Conservation (phyloP, 2,888 invertebrate species). For the Cosmorhoe ocellata region DNA sequence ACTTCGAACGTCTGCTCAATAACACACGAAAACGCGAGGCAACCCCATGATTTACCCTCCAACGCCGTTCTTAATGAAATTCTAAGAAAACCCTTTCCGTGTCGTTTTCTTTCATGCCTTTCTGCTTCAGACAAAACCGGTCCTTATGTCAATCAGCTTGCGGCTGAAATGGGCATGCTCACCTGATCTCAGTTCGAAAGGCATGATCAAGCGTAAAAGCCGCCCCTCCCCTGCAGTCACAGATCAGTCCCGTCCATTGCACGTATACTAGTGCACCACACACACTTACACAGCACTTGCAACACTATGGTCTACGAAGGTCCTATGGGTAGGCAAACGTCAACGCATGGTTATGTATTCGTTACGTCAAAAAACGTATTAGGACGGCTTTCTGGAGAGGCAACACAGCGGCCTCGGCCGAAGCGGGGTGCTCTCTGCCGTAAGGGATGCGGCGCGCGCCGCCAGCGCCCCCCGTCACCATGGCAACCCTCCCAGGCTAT, state of each 20-base stretch:
- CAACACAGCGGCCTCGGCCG: constrained; percentile 66
- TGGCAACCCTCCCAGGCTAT: constrained; percentile 73
- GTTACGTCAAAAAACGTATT: constrained; percentile 58
- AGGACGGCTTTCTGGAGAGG: constrained; percentile 45
- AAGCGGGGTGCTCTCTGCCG: constrained; percentile 72
- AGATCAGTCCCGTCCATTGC: constrained; percentile 65
- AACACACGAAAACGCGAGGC: constrained; percentile 18
- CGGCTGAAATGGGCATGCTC: constrained; percentile 52
- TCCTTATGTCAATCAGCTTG: constrained; percentile 29
- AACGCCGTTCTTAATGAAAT: constrained; percentile 28
- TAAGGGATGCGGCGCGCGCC: constrained; percentile 74
- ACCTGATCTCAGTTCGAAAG: constrained; percentile 79
- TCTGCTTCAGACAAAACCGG: constrained; percentile 24
- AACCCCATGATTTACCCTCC: constrained; percentile 20
- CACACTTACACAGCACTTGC: constrained; percentile 53
- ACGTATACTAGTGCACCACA: constrained; percentile 58
- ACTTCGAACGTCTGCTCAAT: constrained; percentile 19
- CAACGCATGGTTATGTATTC: constrained; percentile 51
- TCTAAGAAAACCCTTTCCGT: constrained; percentile 33
- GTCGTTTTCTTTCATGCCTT: constrained; percentile 21
- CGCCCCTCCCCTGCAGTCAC: constrained; percentile 71
- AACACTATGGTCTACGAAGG: not conserved
- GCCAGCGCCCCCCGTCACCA: constrained; percentile 71
- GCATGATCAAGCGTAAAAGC: constrained; percentile 73
- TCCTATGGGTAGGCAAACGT: constrained; percentile 9